A percentile compares a stretch with the other conserved stretches of the same genome.
phyloP scores from a whole-genome alignment of 1,140 invertebrate species.

The Heliconius nattereri region DNA sequence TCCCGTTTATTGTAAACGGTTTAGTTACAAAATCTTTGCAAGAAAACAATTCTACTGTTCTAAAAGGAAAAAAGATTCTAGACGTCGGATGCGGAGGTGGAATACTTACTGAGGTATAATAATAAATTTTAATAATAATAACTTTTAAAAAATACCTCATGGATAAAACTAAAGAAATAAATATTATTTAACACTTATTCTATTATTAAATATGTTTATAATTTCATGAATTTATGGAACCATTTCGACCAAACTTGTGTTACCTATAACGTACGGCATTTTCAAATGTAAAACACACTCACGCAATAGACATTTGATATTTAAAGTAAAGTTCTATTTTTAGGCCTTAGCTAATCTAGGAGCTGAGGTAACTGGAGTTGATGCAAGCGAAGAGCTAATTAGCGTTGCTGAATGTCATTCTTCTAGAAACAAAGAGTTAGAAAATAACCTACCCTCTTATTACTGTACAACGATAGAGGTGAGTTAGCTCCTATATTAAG shows the following conservation, averaged over 20 bases:
- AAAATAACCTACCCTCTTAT: constrained; percentile 53
- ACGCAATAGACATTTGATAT: not conserved
- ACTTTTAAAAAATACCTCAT: too few species aligned
- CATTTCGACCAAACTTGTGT: too few species aligned
- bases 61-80: constrained; percentile 86
- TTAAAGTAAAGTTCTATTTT: constrained; percentile 13
- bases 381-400: constrained; percentile 87
- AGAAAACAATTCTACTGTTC: constrained; percentile 74
- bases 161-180: not conserved
- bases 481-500: constrained; percentile 5
- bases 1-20: constrained; percentile 88
- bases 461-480: constrained; percentile 58
- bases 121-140: not conserved
- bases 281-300: not conserved
- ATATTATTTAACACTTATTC: not conserved
- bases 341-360: constrained; percentile 83
- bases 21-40: constrained; percentile 70
- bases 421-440: constrained; percentile 62
- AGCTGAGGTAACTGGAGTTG: constrained; percentile 90
- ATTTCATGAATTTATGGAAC: too few species aligned
- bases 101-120: constrained; percentile 86
- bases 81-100: constrained; percentile 97
- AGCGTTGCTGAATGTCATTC: constrained; percentile 84
- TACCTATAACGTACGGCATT: too few species aligned
- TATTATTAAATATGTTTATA: too few species aligned